Evolutionary conservation across 2,113 vertebrate genomes (phyloP).

Genomic region (Cacatua alba): DNA sequence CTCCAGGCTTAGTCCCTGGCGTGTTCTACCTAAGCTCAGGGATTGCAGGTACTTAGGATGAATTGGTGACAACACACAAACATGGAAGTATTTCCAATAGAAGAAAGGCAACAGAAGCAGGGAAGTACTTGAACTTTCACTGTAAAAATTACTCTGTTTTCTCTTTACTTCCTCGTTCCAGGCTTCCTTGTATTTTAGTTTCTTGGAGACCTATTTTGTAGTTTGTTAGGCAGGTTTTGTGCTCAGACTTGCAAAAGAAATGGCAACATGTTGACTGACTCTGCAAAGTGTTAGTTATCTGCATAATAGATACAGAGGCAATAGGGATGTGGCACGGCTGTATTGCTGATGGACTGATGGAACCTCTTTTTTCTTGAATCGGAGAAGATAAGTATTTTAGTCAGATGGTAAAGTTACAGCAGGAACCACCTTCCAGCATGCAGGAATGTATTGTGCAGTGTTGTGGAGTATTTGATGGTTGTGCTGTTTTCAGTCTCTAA

Average conservation of each 20-base stretch:
- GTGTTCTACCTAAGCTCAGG: neutral
- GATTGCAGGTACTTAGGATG: neutral
- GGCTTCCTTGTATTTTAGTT: neutral
- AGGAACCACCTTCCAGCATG: neutral
- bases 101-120: neutral
- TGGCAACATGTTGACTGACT: neutral
- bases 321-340: neutral
- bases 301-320: neutral
- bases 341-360: neutral
- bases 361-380: neutral
- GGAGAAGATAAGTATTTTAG: neutral
- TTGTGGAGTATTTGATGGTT: neutral
- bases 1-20: neutral
- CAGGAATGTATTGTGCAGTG: neutral
- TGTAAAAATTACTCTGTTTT: neutral
- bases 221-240: neutral
- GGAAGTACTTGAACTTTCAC: neutral
- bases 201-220: neutral
- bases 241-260: neutral
- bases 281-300: neutral
- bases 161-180: neutral
- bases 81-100: neutral
- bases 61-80: neutral
- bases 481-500: neutral
- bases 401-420: neutral